phyloP scores from a whole-genome alignment of 2,888 invertebrate genomes.

The Caradrina kadenii region DNA sequence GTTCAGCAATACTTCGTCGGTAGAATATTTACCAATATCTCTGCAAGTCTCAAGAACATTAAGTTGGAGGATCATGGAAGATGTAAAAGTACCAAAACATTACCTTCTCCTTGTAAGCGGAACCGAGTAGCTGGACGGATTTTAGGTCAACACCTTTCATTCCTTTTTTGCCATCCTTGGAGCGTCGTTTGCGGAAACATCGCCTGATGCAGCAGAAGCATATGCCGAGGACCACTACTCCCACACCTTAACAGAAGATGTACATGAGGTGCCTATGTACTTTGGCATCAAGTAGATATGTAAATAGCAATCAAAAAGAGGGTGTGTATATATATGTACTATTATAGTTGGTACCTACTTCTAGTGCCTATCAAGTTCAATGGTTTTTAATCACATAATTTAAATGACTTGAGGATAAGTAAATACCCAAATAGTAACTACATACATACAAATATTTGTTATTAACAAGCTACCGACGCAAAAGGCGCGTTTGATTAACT shows the following conservation, averaged over 20 bases:
- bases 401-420: not conserved
- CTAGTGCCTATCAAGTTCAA: not conserved
- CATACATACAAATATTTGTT: not conserved
- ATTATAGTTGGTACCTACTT: not conserved
- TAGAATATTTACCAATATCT: constrained; percentile 13
- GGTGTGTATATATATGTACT: no score
- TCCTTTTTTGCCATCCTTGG: constrained; percentile 98
- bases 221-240: constrained; percentile 94
- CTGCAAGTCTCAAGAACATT: constrained; percentile 1
- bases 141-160: constrained; percentile 98
- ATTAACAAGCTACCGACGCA: not conserved
- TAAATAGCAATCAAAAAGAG: not conserved
- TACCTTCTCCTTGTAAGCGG: constrained; percentile 99
- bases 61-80: not conserved
- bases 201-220: constrained; percentile 98
- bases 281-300: not conserved
- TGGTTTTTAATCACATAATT: no score
- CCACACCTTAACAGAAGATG: constrained; percentile 89
- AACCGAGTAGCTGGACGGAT: constrained; percentile 98
- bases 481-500: not conserved
- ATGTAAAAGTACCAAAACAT: constrained; percentile 77
- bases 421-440: not conserved
- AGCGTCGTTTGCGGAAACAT: constrained; percentile 97
- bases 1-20: not conserved
- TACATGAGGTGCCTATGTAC: not conserved